Evolutionary conservation across 2,113 vertebrate species (phyloP), one percentile per base, ranked within the genome.

Genomic region (Enhydra lutris): DNA sequence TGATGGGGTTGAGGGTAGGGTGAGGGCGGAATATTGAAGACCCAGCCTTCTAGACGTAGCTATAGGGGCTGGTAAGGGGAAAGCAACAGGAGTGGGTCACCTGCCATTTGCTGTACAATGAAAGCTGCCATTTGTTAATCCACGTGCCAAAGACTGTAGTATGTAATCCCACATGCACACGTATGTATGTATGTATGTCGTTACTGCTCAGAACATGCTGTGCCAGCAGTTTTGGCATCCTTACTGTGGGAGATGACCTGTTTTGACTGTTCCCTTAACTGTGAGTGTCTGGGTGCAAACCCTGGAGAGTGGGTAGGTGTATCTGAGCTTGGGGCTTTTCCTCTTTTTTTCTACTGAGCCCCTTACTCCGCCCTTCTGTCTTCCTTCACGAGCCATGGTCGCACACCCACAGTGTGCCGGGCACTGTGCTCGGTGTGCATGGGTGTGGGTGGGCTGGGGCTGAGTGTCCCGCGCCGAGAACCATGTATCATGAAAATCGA

Each of bases 271-370:
- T 59, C 67, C 76, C 21, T 57, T 65, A 1, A 20, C 57, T 50
- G 8, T 0, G 55, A 26, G 18, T 14, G 3, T 9, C 0, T 13
- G 17, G 4, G 13, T 61, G 2, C 13, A 42, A 6, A 17, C 23
- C 17, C 84, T 34, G 52, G 52, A 24, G 36, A 76, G 7, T 9
- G 52, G 67, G 21, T 20, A 78, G 31, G 9, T 59, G 0, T 74
- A n/a, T 81, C 82, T 92, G 50, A 45, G 15, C 57, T 61, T 52
- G 71, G 79, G 55, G 24, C 47, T 29, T 20, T 47, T 67, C 55
- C 23, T 78, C 47, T 47, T 57, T 61, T 50, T 29, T 61, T 52
- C n/a, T 55, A 4, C 52, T 21, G 34, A 73, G 73, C 11, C 6
- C 29, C 7, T 52, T 12, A 34, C 20, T 36, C 6, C 13, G 55